Evolutionary conservation across 2,113 vertebrate species (phyloP), one percentile per base, ranked within the genome.

Genomic region (Synodontis membranacea): DNA sequence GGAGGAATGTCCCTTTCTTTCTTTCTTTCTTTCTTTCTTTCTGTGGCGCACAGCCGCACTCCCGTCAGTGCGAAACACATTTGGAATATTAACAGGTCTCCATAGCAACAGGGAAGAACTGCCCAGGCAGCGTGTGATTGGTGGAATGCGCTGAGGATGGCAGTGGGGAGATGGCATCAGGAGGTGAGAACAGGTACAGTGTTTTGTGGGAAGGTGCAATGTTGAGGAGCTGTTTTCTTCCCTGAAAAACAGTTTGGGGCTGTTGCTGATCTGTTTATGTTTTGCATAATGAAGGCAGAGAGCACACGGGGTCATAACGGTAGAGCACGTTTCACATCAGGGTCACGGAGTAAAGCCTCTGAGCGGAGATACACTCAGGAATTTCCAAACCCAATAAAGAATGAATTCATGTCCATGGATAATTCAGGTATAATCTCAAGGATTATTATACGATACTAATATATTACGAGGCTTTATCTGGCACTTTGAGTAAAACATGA

Each of bases 1-100:
- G 87, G 88, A 92, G 93, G 90, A 94, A 93, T 92, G 91, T 92
- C 93, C 78, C 93, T 89, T 93, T 94, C 50, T 91, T 94, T 93
- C 93, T 88, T 83, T 88, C 91, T 82, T n/a, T n/a, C 93, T 89
- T 93, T 94, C 50, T 91, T 94, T 93, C 93, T 88, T 83, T 88
- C 91, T 82, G 86, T 87, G 28, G 89, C 60, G 52, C 89, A 87
- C 56, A 15, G 80, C 86, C 83, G 84, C 48, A 80, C 86, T 89
- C 82, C 89, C 82, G 85, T 88, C 90, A 66, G 90, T 68, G 89
- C 87, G 88, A 91, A 93, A 94, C 94, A 92, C 92, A 87, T 84
- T 70, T 80, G 54, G 94, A 94, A 95, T 94, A 94, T 94, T 94
- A 95, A 95, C 93, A 93, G 91, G 94, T 94, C 90, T 84, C 94